These are phyloP conservation scores for Channa argus DNA, from an alignment of 2,113 vertebrate genomes.

Conservation along the genomic window DNA sequence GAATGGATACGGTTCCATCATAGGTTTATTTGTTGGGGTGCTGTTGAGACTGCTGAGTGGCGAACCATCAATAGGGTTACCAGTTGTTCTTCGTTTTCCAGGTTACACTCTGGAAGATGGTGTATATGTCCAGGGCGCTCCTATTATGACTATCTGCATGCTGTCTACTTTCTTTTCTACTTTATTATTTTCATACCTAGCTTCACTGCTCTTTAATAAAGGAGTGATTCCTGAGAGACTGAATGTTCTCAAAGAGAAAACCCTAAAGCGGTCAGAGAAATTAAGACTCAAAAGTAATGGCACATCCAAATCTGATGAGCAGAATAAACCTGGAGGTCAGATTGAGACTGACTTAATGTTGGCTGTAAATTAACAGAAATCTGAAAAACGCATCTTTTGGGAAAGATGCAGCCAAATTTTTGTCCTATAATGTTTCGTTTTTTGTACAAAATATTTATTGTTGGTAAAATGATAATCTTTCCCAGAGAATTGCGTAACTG, in stretches of 20 bases:
- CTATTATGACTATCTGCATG: slow-evolving; percentile 48
- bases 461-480: background rate
- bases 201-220: slow-evolving; percentile 72
- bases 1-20: slow-evolving; percentile 79
- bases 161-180: slow-evolving; percentile 46
- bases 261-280: accelerated
- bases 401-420: background rate
- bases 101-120: slow-evolving; percentile 48
- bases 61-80: slow-evolving; percentile 77
- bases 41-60: slow-evolving; percentile 81
- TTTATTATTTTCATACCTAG: slow-evolving; percentile 73
- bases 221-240: slow-evolving; percentile 74
- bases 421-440: background rate
- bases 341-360: slow-evolving; percentile 24
- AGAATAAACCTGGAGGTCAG: background rate
- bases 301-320: background rate
- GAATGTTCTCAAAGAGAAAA: slow-evolving; percentile 74
- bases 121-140: slow-evolving; percentile 47
- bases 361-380: background rate
- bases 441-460: background rate
- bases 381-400: background rate
- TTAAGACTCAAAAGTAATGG: background rate
- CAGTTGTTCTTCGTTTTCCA: slow-evolving; percentile 74
- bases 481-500: background rate
- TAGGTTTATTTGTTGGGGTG: slow-evolving; percentile 73